Percentiles rank a stretch among this genome's conserved stretches.
These are phyloP conservation scores for Hermetia illucens DNA, from an alignment of 1,140 invertebrate species.

Conservation along the genomic window DNA sequence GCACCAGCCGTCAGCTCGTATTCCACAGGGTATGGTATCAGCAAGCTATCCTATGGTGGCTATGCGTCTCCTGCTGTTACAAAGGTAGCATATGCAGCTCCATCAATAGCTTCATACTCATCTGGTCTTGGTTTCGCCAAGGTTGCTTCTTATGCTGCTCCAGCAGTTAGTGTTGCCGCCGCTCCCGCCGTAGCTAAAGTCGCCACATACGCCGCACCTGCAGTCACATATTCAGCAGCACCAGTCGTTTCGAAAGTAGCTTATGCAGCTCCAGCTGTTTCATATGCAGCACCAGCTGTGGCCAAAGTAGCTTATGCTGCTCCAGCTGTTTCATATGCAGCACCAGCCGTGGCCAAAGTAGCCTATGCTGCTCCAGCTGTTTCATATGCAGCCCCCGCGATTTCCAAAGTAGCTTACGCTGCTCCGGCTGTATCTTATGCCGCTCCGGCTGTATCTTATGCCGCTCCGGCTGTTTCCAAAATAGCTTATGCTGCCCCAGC, in stretches of 20 bases:
- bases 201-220: slow-evolving; percentile 10
- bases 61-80: slow-evolving; percentile 13
- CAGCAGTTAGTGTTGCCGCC: slow-evolving; percentile 4
- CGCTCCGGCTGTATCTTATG: slow-evolving; percentile 11
- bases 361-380: background rate
- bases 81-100: slow-evolving; percentile 16
- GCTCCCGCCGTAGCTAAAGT: slow-evolving; percentile 7
- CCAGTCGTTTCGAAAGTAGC: slow-evolving; percentile 3
- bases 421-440: background rate
- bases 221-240: background rate
- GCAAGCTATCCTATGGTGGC: slow-evolving; percentile 11
- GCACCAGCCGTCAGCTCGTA: background rate
- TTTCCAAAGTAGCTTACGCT: slow-evolving; percentile 9
- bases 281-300: slow-evolving; percentile 20
- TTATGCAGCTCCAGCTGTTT: slow-evolving; percentile 13
- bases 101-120: slow-evolving; percentile 9
- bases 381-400: background rate
- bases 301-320: slow-evolving; percentile 8
- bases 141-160: slow-evolving; percentile 10
- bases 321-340: slow-evolving; percentile 4
- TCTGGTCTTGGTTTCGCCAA: slow-evolving; percentile 7
- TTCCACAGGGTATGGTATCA: slow-evolving; percentile 17
- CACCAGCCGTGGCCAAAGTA: slow-evolving; percentile 3
- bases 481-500: too few relatives aligned
- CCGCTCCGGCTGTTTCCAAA: slow-evolving; percentile 18